Percentiles rank a stretch among this genome's conserved stretches.
Conservation (phyloP, 1,140 invertebrate genomes). For the Anastatus disparis region DNA sequence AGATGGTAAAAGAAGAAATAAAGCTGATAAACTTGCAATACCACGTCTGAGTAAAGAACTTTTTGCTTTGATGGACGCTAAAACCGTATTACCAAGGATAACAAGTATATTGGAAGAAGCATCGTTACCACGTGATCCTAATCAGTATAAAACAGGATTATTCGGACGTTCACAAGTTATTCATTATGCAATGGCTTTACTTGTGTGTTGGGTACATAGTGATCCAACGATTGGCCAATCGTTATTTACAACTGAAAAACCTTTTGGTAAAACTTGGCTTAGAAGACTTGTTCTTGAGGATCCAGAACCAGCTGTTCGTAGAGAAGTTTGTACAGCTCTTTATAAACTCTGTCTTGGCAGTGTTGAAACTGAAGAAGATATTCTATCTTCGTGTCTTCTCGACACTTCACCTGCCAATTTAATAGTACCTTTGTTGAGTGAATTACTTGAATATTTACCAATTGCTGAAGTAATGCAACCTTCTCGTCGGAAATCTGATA, state of each 20-base stretch:
- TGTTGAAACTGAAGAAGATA: constrained; percentile 70
- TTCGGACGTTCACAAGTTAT: constrained; percentile 87
- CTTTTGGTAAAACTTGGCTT: constrained; percentile 74
- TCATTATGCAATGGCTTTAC: constrained; percentile 82
- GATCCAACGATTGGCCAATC: constrained; percentile 72
- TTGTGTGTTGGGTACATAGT: constrained; percentile 88
- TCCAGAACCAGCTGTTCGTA: constrained; percentile 84
- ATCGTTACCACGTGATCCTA: constrained; percentile 79
- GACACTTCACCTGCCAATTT: constrained; percentile 59
- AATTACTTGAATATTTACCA: constrained; percentile 81
- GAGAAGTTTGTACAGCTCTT: constrained; percentile 88
- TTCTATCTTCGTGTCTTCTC: constrained; percentile 60
- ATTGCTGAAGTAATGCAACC: constrained; percentile 88
- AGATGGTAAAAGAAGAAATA: constrained; percentile 67
- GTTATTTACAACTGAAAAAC: constrained; percentile 74
- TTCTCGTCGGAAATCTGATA: constrained; percentile 65
- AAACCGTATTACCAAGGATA: constrained; percentile 82
- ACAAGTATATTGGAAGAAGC: constrained; percentile 90
- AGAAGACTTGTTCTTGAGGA: constrained; percentile 83
- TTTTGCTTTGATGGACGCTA: constrained; percentile 84
- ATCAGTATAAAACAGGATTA: constrained; percentile 86
- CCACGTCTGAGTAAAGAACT: constrained; percentile 78
- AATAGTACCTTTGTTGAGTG: constrained; percentile 81
- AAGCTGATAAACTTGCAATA: constrained; percentile 73
- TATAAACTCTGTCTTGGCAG: constrained; percentile 86